A percentile compares a stretch with the other conserved stretches of the same genome.
These are phyloP conservation scores for Gryon sp. DNA, from an alignment of 1,140 invertebrate genomes.

Conservation along the genomic window DNA sequence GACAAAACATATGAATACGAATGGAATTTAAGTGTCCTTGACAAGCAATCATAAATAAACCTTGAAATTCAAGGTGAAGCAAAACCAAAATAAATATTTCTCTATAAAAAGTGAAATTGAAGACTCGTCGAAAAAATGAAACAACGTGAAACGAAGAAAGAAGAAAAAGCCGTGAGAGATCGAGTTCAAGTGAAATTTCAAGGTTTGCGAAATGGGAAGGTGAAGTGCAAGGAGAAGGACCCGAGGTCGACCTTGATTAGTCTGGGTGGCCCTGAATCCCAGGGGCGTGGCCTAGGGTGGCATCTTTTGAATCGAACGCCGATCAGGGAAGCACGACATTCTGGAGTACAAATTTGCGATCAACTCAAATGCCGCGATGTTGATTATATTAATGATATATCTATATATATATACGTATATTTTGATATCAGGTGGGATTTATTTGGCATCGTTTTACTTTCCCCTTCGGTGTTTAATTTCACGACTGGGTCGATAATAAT, in stretches of 20 bases:
- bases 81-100: too few species aligned
- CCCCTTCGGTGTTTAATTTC: constrained; percentile 60
- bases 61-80: too few species aligned
- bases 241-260: constrained; percentile 18
- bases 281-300: constrained; percentile 78
- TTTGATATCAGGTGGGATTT: too few species aligned
- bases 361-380: constrained; percentile 13
- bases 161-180: background rate
- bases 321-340: constrained; percentile 73
- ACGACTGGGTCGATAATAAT: constrained; percentile 62
- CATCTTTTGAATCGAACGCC: constrained; percentile 77
- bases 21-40: too few species aligned
- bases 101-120: too few species aligned
- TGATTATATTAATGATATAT: constrained; percentile 60
- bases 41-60: too few species aligned
- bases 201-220: constrained; percentile 4
- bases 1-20: too few species aligned
- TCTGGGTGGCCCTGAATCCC: constrained; percentile 41
- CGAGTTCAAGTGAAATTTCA: background rate
- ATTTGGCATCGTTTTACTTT: constrained; percentile 59
- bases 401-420: too few species aligned
- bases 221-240: constrained; percentile 27
- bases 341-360: constrained; percentile 65
- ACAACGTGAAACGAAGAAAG: too few species aligned
- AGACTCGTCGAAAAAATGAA: too few species aligned